phyloP scores from a whole-genome alignment of 2,113 vertebrate species.

The Carollia perspicillata region DNA sequence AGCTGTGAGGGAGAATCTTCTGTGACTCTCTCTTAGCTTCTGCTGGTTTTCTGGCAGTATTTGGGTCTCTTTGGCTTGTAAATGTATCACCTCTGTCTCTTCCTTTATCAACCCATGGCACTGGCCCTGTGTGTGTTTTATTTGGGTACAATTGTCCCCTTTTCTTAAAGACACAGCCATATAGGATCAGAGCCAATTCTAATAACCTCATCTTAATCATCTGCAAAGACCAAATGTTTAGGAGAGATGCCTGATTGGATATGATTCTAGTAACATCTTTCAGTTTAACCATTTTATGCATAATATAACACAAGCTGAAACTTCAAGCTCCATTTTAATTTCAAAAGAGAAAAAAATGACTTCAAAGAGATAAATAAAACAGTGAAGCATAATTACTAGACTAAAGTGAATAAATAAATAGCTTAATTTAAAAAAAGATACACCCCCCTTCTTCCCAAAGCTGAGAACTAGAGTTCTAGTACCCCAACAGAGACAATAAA shows the following conservation, averaged over 20 bases:
- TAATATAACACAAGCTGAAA: background rate
- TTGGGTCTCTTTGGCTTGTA: background rate
- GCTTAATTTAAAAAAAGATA: background rate
- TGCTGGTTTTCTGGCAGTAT: background rate
- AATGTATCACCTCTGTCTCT: background rate
- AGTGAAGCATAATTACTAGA: background rate
- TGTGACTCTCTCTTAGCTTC: accelerated
- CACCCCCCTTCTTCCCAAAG: background rate
- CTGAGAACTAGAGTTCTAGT: background rate
- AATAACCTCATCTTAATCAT: background rate
- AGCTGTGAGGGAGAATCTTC: background rate
- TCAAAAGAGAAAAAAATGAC: background rate
- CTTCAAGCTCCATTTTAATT: background rate
- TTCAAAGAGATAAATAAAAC: background rate
- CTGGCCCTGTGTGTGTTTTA: background rate
- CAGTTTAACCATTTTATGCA: background rate
- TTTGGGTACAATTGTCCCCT: background rate
- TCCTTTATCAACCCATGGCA: background rate
- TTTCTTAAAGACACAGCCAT: background rate
- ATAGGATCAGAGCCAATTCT: background rate
- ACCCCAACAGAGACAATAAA: background rate
- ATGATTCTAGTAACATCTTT: background rate
- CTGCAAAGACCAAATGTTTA: background rate
- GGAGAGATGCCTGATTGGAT: background rate
- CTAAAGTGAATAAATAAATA: background rate